phyloP scores from a whole-genome alignment of 2,888 invertebrate genomes.

The Microctonus brassicae region DNA sequence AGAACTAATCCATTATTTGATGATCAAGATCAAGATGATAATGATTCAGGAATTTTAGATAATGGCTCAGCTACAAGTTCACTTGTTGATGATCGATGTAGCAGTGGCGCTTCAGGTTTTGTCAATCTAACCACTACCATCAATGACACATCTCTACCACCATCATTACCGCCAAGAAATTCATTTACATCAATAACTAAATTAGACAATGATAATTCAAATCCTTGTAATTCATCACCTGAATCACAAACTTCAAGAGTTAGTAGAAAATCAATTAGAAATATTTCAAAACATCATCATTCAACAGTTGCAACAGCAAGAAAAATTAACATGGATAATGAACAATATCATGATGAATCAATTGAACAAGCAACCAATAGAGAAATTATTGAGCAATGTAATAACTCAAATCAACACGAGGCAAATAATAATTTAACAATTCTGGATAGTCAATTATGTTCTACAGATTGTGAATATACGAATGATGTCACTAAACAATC shows the following conservation, averaged over 20 bases:
- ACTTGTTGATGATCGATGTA: conserved; percentile 70
- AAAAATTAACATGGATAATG: conserved; percentile 20
- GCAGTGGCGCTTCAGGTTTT: conserved; percentile 57
- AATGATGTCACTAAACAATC: conserved; percentile 37
- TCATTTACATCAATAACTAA: conserved; percentile 52
- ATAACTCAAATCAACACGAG: conserved; percentile 27
- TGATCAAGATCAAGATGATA: conserved; percentile 79
- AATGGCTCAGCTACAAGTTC: conserved; percentile 81
- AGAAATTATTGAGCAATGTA: conserved; percentile 36
- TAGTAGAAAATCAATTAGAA: not conserved
- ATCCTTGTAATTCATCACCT: not conserved
- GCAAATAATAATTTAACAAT: not conserved
- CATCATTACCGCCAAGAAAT: conserved; percentile 61
- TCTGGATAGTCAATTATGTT: not conserved
- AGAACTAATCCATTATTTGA: conserved; percentile 77
- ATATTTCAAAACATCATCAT: not conserved
- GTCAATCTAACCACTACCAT: conserved; percentile 34
- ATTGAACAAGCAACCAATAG: conserved; percentile 44
- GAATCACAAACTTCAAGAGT: not conserved
- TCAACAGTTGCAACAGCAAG: not conserved
- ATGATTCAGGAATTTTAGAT: conserved; percentile 82
- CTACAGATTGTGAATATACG: not conserved
- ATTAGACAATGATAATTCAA: conserved; percentile 44
- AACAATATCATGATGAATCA: conserved; percentile 37
- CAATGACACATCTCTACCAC: conserved; percentile 53